phyloP scores from a whole-genome alignment of 2,888 invertebrate species.

The Chaitophorus viminalis region DNA sequence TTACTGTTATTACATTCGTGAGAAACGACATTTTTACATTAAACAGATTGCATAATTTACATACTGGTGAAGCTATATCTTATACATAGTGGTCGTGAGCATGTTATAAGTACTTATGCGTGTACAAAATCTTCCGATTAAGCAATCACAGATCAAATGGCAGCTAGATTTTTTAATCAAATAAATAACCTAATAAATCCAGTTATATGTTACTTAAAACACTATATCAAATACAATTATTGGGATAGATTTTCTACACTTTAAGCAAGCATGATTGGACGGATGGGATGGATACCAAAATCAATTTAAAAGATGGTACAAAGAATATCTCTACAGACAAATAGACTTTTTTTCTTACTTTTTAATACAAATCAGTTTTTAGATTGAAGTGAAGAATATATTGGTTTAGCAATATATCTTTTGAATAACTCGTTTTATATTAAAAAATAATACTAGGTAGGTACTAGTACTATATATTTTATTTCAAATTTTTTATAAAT shows the following conservation, averaged over 20 bases:
- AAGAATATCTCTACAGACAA: no score
- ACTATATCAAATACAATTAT: neutral
- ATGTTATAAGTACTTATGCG: constrained; percentile 19
- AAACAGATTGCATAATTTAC: constrained; percentile 26
- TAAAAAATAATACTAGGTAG: no score
- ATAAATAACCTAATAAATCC: neutral
- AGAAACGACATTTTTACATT: constrained; percentile 11
- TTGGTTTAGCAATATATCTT: no score
- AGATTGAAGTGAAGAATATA: no score
- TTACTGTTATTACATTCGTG: neutral
- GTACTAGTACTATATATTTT: no score
- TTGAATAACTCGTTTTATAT: no score
- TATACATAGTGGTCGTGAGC: neutral
- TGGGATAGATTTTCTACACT: neutral
- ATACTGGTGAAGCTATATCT: neutral
- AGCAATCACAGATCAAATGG: neutral
- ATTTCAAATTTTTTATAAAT: no score
- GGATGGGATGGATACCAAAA: no score
- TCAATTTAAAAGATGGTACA: no score
- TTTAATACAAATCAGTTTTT: no score
- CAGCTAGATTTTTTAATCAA: neutral
- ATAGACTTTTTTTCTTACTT: no score
- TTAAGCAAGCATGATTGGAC: no score
- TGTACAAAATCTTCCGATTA: constrained; percentile 35
- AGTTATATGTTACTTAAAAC: neutral